Evolutionary conservation across 2,888 invertebrate species (phyloP).

Genomic region (Clusia tigrina): DNA sequence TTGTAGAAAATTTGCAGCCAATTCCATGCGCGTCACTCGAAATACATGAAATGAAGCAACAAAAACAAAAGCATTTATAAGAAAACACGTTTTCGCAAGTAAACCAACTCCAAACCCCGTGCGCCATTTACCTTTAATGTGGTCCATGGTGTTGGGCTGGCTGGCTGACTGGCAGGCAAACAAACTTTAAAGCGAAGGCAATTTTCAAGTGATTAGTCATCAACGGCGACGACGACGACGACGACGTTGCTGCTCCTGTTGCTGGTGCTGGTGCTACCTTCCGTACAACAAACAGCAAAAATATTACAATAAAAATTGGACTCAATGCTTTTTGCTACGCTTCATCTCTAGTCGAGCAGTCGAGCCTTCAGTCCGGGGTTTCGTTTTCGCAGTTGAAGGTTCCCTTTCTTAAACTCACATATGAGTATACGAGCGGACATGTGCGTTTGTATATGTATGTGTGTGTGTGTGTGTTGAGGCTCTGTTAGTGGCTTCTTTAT

Average conservation of each 20-base stretch:
- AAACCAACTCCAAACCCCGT: background rate
- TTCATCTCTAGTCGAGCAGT: constrained; percentile 11
- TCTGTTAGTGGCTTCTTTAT: background rate
- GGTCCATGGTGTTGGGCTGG: background rate
- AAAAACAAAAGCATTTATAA: background rate
- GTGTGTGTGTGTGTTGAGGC: background rate
- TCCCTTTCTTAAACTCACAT: background rate
- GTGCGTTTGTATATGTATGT: too few relatives aligned
- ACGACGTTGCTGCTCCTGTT: background rate
- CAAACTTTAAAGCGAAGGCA: constrained; percentile 38
- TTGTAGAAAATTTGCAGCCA: constrained; percentile 3
- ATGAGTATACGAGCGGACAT: too few relatives aligned
- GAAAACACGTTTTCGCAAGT: constrained; percentile 2
- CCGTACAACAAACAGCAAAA: background rate
- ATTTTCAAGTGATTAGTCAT: constrained; percentile 53
- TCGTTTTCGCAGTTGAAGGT: background rate
- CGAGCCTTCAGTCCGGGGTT: background rate
- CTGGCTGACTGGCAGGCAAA: background rate
- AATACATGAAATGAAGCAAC: background rate
- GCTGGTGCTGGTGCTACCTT: background rate
- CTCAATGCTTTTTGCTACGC: constrained; percentile 4
- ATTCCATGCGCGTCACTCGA: constrained; percentile 1
- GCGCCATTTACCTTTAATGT: background rate
- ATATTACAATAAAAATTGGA: background rate
- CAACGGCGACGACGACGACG: constrained; percentile 23